phyloP scores from a whole-genome alignment of 37 sponge, comb jelly and placozoan species.

The Oscarella lobularis region DNA sequence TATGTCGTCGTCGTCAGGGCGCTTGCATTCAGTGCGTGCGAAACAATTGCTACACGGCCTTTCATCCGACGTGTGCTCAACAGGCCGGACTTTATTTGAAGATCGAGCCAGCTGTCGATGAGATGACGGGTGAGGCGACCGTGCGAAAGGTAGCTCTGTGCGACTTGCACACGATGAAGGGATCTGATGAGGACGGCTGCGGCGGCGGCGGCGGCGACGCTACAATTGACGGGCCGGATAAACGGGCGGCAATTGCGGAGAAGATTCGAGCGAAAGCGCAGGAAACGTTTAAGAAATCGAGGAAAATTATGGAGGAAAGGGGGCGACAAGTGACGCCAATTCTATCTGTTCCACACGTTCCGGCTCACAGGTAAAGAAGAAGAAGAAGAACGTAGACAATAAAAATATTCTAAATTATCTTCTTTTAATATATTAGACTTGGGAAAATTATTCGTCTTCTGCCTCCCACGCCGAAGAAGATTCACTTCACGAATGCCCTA shows the following conservation, averaged over 20 bases:
- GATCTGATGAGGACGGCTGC: constrained; percentile 4
- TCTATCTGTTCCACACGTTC: not conserved
- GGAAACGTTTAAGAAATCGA: not conserved
- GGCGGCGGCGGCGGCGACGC: not conserved
- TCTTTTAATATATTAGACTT: constrained; percentile 3
- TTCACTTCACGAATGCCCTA: constrained; percentile 77
- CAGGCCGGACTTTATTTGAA: constrained; percentile 90
- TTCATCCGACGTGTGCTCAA: constrained; percentile 98
- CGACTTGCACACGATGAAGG: constrained; percentile 56
- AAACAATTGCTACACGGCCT: constrained; percentile 91
- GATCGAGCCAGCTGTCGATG: constrained; percentile 29
- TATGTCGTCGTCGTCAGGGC: constrained; percentile 74
- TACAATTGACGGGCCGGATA: not conserved
- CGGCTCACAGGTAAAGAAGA: not conserved
- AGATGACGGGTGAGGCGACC: constrained; percentile 25
- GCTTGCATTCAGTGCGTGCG: constrained; percentile 97
- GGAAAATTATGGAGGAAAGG: not conserved
- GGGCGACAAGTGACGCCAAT: not conserved
- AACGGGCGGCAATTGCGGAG: not conserved
- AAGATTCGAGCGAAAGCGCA: not conserved
- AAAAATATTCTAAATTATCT: not conserved
- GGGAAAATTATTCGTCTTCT: constrained; percentile 51
- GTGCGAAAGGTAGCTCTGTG: constrained; percentile 85
- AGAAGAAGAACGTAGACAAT: not conserved
- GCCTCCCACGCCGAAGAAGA: constrained; percentile 59